Evolutionary conservation across 2,797 vertebrate genomes (phyloP).

Genomic region (Arrhamphus sclerolepis): DNA sequence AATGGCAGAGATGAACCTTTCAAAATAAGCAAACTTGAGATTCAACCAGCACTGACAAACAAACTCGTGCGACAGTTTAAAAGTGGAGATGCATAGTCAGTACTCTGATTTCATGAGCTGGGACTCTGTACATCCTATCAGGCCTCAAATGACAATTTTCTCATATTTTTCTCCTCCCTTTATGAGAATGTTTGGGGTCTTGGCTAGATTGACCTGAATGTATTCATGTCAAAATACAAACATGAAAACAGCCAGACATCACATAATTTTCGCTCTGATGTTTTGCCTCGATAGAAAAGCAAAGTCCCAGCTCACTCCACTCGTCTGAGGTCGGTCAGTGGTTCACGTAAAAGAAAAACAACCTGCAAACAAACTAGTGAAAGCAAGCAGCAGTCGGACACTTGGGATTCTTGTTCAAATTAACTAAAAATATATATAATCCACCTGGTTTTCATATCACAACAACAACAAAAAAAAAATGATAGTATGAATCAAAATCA

Average conservation of each 20-base stretch:
- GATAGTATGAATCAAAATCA: constrained; percentile 53
- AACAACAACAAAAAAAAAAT: constrained; percentile 45
- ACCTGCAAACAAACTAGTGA: no score
- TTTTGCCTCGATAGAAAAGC: no score
- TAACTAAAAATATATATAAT: constrained; percentile 36
- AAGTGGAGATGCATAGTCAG: constrained; percentile 25
- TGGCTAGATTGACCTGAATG: no score
- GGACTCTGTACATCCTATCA: no score
- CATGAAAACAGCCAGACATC: no score
- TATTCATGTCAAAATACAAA: no score
- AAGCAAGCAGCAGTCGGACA: constrained; percentile 19
- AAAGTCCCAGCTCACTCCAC: background rate
- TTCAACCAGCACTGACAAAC: constrained; percentile 9
- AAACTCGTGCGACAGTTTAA: no score
- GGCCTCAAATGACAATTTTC: background rate
- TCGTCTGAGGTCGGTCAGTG: constrained; percentile 11
- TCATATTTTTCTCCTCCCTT: no score
- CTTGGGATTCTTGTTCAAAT: constrained; percentile 17
- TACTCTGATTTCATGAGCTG: background rate
- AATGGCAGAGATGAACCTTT: no score
- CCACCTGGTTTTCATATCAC: constrained; percentile 37
- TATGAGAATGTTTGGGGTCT: no score
- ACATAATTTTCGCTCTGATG: no score
- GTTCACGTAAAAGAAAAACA: constrained; percentile 9
- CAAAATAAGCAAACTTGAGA: constrained; percentile 29